Base-by-base conservation (phyloP, 2,797 vertebrate species). In the Hydrocynus forskahlii region DNA sequence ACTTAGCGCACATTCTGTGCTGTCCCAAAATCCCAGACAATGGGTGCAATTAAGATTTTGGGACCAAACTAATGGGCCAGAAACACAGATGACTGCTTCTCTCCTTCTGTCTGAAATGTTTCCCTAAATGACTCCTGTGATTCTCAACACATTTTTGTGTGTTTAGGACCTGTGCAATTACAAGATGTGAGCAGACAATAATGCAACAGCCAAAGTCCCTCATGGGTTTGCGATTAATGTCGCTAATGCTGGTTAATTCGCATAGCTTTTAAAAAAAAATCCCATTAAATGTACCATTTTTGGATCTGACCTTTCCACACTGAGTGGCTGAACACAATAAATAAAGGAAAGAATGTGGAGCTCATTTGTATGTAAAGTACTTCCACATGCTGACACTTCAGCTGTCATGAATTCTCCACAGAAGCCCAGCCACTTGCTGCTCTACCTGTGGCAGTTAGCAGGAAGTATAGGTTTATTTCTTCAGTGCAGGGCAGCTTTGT, bases 321-420 rank as follows among this genome's bases (percentile, higher is more conserved):
- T n/a, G 63, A 71, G 17, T 0, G 25, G 35, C 52, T 57, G 54
- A 57, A 35, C n/a, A 52, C 59, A 60, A 60, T 23, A 60, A 57
- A n/a, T 8, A 5, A 35, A 38, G 7, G 40, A 67, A 67, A 21
- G 13, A 52, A 21, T 9, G 50, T 19, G 10, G 23, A 7, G 75
- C 63, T 68, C 25, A 77, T 68, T 67, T 67, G 17, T 67, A 77
- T 77, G 63, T 57, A 55, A 77, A 77, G 63, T 40, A 13, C 17
- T 54, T 76, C 63, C 29, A 14, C n/a, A 43, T 45, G 19, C 43
- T 72, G 45, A 40, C 29, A 19, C 69, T 66, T 80, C 29, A 1
- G 3, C 29, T 43, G 19, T 66, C 35, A 16, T 21, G 12, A 54
- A 23, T n/a, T 54, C 59, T 79, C 43, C 25, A 50, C 60, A 73